phyloP scores from a whole-genome alignment of 2,797 vertebrate species.

The Falco concolor region DNA sequence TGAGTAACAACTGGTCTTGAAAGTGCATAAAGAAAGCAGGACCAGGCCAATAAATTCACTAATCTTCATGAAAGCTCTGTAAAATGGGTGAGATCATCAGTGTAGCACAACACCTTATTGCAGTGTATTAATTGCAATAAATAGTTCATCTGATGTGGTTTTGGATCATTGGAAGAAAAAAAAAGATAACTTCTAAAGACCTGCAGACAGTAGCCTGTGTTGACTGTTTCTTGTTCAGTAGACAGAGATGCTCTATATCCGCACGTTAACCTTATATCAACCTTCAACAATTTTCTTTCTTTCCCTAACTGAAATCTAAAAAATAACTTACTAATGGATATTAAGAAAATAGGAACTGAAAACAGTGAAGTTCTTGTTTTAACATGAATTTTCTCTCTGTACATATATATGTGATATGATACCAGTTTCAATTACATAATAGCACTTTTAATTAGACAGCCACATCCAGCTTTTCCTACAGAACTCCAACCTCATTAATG shows the following conservation, averaged over 20 bases:
- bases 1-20: neutral
- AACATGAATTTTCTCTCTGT: neutral
- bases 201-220: neutral
- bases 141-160: neutral
- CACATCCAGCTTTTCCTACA: neutral
- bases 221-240: neutral
- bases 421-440: neutral
- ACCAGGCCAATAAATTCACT: neutral
- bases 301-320: neutral
- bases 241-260: neutral
- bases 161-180: neutral
- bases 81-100: neutral
- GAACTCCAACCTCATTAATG: neutral
- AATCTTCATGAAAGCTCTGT: neutral
- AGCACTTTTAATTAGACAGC: neutral
- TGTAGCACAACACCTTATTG: neutral
- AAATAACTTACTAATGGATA: neutral
- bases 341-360: neutral
- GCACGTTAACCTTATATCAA: neutral
- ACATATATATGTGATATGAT: neutral
- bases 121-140: neutral
- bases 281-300: neutral
- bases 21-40: neutral
- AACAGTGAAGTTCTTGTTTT: neutral
- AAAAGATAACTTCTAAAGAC: neutral